Evolutionary conservation across 2,888 invertebrate species (phyloP), one percentile per base, ranked within the genome.

Genomic region (Chalcis sispes): DNA sequence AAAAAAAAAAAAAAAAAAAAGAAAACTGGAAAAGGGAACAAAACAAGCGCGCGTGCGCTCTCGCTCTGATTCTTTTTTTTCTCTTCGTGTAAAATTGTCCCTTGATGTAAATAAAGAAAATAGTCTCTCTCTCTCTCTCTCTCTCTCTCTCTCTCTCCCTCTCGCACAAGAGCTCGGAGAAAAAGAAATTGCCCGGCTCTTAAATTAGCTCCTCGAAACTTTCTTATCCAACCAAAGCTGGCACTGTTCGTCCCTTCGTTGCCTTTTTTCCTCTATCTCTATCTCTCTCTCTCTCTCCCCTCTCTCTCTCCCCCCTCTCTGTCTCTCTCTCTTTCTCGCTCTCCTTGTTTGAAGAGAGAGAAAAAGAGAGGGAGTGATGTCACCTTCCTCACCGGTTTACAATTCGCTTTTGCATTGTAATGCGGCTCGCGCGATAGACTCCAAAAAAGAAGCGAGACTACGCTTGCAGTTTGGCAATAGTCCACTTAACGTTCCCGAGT

Each of bases 151-250:
- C n/a, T n/a, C n/a, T n/a, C n/a, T n/a, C n/a, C n/a, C n/a, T n/a
- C n/a, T n/a, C n/a, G 27, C 50, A 40, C 5, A n/a, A 36, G 46
- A 56, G 36, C 1, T 20, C 56, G 58, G 65, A 72, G 58, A 72
- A 64, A 20, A 56, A 71, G n/a, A n/a, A n/a, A n/a, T n/a, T n/a
- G 36, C 32, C 54, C 54, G 36, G 58, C 72, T n/a, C 72, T 73
- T 59, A 66, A 73, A 73, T 73, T 73, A 73, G 25, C 58, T 48
- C 29, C 32, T 29, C 20, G 58, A 46, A 32, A 46, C n/a, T n/a
- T n/a, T n/a, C n/a, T n/a, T n/a, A 7, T 1, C 36, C 13, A 7
- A 20, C 52, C 32, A n/a, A 46, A n/a, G 20, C 4, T 36, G 20
- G 59, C 36, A 59, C 59, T 36, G 32, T 59, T 59, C 20, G 36